A percentile compares a stretch with the other conserved stretches of the same genome.
Evolutionary conservation across 2,888 invertebrate species (phyloP).

Genomic region (Melitaea athalia): DNA sequence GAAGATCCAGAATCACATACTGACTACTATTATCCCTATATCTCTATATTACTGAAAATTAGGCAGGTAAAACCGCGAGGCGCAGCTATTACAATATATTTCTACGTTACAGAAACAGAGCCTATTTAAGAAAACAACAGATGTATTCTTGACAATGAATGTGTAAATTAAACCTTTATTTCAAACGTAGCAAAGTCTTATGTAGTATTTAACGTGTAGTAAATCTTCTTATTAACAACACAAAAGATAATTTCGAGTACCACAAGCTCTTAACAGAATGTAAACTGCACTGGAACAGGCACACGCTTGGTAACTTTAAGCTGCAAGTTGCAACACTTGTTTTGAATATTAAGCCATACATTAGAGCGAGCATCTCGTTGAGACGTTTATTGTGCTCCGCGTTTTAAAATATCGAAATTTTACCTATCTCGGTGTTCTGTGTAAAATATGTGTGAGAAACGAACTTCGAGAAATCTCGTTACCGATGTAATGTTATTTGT

Average conservation of each 20-base stretch:
- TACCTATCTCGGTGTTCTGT: conserved; percentile 27
- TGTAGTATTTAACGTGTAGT: neutral
- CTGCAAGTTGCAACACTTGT: conserved; percentile 37
- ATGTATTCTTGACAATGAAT: too few relatives aligned
- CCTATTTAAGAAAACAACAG: too few relatives aligned
- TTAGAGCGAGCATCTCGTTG: conserved; percentile 29
- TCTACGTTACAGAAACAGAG: too few relatives aligned
- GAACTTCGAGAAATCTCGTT: conserved; percentile 2
- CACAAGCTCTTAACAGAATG: neutral
- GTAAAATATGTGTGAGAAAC: conserved; percentile 18
- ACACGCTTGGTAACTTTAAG: conserved; percentile 24
- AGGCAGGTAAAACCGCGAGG: too few relatives aligned
- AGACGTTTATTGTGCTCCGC: conserved; percentile 36
- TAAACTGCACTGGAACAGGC: neutral
- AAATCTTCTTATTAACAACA: neutral
- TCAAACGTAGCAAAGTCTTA: too few relatives aligned
- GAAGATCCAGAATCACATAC: too few relatives aligned
- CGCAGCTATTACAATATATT: too few relatives aligned
- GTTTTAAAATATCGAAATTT: conserved; percentile 26
- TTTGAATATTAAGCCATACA: conserved; percentile 42
- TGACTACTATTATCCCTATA: too few relatives aligned
- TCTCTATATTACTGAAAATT: too few relatives aligned
- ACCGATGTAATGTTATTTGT: conserved; percentile 2
- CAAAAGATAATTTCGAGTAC: conserved; percentile 1
- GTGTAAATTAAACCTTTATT: too few relatives aligned